Base-by-base conservation (phyloP, 2,797 vertebrate species). In the Florisuga fusca region DNA sequence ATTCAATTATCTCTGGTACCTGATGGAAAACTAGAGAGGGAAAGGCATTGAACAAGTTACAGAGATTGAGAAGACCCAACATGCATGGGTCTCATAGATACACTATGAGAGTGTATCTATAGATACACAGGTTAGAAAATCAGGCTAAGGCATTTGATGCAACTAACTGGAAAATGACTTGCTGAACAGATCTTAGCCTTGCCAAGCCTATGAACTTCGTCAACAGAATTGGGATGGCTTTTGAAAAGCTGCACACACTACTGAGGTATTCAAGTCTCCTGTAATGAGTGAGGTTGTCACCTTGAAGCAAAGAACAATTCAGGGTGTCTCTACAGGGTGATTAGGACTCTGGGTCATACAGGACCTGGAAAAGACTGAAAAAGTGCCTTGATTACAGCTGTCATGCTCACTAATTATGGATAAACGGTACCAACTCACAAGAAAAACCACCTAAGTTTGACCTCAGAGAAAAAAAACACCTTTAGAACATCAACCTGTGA, bases 161-260 rank as follows among this genome's bases (percentile, higher is more conserved):
- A 55, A 50, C 21, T 62, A 67, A 31, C 45, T 21, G 22, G 34
- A 41, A 66, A 66, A 64, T 15, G 27, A 36, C 26, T 43, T 48
- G 29, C 50, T 58, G 50, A 66, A 36, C 7, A 67, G 41, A 41
- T 36, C 21, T 22, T 62, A 26, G 19, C 29, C 48, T 67, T 73
- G 48, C 20, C 38, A 59, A 66, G 18, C 29, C 38, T 62, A 55
- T 4, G 2, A 50, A 67, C 12, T 51, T 87, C 6, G 67, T n/a
- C 38, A 43, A 71, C 2, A 77, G 58, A 87, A 53, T 23, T 4
- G 4, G 7, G 23, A 19, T 45, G 34, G 16, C 15, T 84, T 90
- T 78, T 78, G 69, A 43, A 51, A 74, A 67, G 31, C 50, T 57
- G 4, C 11, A 21, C 0, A 1, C 3, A 2, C 5, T 46, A 6